Base-by-base conservation (phyloP, 2,797 vertebrate genomes). In the Bufotes viridis region DNA sequence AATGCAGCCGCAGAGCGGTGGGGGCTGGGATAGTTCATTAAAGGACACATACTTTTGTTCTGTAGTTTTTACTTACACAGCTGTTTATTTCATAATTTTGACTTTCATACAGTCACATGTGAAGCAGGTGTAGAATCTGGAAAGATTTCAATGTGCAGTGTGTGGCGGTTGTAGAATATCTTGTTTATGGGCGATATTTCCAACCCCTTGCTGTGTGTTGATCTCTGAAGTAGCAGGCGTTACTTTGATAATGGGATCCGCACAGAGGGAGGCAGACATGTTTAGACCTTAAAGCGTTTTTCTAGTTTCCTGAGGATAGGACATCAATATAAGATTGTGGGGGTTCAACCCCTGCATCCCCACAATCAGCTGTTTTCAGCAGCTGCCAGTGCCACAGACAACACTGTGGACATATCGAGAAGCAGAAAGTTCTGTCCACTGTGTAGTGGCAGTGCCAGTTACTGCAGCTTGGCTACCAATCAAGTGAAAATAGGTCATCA, bases 41-140 rank as follows among this genome's bases (percentile, higher is more conserved):
- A 81, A 81, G 26, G 69, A 84, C 90, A 87, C 11, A 78, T 26
- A 0, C 90, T 53, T 61, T 88, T 86, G 90, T 91, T 90, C 8
- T 90, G 84, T 67, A 92, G 22, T 83, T 90, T 92, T 49, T 86
- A 87, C 70, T 90, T 89, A 82, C 80, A 63, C 88, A 78, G 78
- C 91, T 87, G 81, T 82, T 90, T 91, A 88, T 93, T 92, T 92
- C 74, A 88, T 84, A 34, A 79, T 82, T 63, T 24, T 78, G 72
- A 84, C 61, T 24, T 60, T 82, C 78, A 69, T 60, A 69, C 65
- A 55, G 87, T 69, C 87, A 78, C 82, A 79, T 70, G 81, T 34
- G 69, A 18, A 88, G 60, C 87, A 88, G 87, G 87, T 88, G 75
- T 78, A 79, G 61, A 72, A 84, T 84, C 60, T 84, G 81, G 74